phyloP scores from a whole-genome alignment of 2,888 invertebrate genomes.

The Auanema freiburgensis region DNA sequence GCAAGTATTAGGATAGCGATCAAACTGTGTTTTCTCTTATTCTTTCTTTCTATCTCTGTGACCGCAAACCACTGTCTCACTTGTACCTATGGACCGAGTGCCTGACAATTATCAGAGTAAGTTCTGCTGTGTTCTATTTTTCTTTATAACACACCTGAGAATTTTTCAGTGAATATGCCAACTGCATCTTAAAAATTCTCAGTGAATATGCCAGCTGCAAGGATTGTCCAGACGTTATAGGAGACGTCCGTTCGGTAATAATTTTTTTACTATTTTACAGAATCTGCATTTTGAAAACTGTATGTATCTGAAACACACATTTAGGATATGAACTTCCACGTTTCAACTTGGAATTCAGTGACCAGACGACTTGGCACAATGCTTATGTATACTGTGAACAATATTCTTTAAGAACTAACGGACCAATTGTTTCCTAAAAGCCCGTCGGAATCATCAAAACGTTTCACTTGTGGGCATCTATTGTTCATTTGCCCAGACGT shows the following conservation, averaged over 20 bases:
- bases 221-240: constrained; percentile 7
- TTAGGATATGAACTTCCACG: constrained; percentile 4
- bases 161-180: constrained; percentile 10
- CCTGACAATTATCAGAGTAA: constrained; percentile 10
- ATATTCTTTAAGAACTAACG: constrained; percentile 9
- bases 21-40: constrained; percentile 5
- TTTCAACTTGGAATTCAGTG: constrained; percentile 8
- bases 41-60: constrained; percentile 3
- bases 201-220: too few relatives aligned
- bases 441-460: constrained; percentile 1
- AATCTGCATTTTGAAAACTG: constrained; percentile 12
- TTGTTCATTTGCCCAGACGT: constrained; percentile 1
- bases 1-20: constrained; percentile 1
- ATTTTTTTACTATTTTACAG: constrained; percentile 14
- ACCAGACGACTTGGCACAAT: constrained; percentile 7
- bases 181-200: too few relatives aligned
- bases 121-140: constrained; percentile 7
- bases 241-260: constrained; percentile 12
- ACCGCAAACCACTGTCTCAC: constrained; percentile 10
- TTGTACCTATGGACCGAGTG: constrained; percentile 8
- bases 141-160: constrained; percentile 6
- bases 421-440: constrained; percentile 6
- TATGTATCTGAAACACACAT: constrained; percentile 8
- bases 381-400: constrained; percentile 4
- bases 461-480: constrained; percentile 9